Conservation (phyloP, 2,797 vertebrate genomes). For the Astyanax mexicanus region DNA sequence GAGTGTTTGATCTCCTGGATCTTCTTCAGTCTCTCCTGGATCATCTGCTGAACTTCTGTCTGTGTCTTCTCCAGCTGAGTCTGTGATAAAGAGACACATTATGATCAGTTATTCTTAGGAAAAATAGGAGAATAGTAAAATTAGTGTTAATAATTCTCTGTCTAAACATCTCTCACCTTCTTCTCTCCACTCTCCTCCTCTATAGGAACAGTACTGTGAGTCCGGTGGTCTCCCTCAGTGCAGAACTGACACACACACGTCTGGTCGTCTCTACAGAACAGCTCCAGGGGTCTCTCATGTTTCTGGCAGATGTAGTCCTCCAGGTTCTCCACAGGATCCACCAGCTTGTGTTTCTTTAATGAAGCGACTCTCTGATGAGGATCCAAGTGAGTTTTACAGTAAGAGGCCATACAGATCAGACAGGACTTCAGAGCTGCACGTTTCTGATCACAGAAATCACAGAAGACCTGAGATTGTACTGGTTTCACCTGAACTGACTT, state of each 20-base stretch:
- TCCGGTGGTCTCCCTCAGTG: neutral
- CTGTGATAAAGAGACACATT: neutral
- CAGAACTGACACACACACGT: too few relatives aligned
- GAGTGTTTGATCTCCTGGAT: too few relatives aligned
- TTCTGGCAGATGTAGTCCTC: constrained; percentile 63
- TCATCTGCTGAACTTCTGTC: too few relatives aligned
- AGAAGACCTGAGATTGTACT: constrained; percentile 10
- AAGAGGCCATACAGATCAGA: constrained; percentile 67
- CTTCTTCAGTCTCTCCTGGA: too few relatives aligned
- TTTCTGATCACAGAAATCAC: constrained; percentile 42
- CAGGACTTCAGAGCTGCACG: constrained; percentile 63
- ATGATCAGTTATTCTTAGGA: neutral
- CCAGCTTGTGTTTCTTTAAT: constrained; percentile 71
- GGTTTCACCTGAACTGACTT: neutral
- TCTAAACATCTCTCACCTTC: constrained; percentile 17
- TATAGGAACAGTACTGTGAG: constrained; percentile 18
- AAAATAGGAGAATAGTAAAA: neutral
- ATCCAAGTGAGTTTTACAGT: constrained; percentile 64
- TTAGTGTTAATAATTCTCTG: too few relatives aligned
- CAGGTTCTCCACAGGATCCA: constrained; percentile 56
- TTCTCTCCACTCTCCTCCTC: constrained; percentile 18
- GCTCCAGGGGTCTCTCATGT: neutral
- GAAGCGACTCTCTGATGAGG: constrained; percentile 64
- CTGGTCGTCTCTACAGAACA: too few relatives aligned
- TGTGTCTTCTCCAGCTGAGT: neutral